Conservation (phyloP, 1,140 invertebrate genomes). For the Psix sp. region DNA sequence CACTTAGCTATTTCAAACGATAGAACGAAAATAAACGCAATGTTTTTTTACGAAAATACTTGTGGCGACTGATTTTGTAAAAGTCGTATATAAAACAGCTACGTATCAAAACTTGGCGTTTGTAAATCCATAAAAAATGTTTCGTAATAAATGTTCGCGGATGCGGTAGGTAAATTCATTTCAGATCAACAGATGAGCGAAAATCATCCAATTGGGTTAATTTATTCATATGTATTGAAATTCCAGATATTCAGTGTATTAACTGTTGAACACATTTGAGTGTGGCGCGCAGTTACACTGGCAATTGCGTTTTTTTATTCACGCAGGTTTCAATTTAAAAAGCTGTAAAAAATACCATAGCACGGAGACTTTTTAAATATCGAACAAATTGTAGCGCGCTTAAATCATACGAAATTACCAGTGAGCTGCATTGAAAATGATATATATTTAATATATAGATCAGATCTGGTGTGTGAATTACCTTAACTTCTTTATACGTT, state of each 20-base stretch:
- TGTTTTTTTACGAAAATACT: no score
- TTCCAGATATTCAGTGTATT: conserved; percentile 56
- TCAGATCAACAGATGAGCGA: conserved; percentile 67
- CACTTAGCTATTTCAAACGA: no score
- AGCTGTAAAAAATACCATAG: conserved; percentile 31
- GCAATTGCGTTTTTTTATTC: conserved; percentile 65
- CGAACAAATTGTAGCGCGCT: conserved; percentile 55
- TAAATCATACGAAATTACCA: conserved; percentile 67
- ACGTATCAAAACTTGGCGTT: conserved; percentile 44
- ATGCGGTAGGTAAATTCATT: conserved; percentile 58
- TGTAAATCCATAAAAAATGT: conserved; percentile 49
- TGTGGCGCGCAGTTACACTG: conserved; percentile 70
- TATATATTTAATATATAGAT: conserved; percentile 63
- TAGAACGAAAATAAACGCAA: no score
- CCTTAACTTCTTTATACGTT: conserved; percentile 60
- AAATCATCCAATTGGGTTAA: conserved; percentile 34
- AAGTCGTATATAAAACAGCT: conserved; percentile 39
- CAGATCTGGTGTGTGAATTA: conserved; percentile 71
- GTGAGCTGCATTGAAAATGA: conserved; percentile 66
- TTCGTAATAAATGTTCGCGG: conserved; percentile 23
- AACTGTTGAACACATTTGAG: conserved; percentile 76
- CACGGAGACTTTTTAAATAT: conserved; percentile 47
- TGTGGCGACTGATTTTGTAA: conserved; percentile 30
- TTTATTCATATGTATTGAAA: conserved; percentile 60
- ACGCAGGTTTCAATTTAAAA: conserved; percentile 41